phyloP scores from a whole-genome alignment of 2,888 invertebrate genomes.

The Pollenia griseotomentosa region DNA sequence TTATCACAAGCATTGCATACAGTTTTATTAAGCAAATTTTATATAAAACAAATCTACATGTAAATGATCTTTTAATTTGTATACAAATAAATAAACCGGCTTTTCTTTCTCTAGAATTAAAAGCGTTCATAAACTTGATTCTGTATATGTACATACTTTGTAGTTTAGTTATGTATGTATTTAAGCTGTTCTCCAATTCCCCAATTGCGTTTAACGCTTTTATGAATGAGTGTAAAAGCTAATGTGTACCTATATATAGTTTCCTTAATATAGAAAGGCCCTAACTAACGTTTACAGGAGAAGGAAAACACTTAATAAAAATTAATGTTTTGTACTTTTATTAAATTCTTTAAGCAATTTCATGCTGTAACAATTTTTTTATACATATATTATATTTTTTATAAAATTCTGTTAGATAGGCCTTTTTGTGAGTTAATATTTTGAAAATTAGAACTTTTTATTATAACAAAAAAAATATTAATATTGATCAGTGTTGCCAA shows the following conservation, averaged over 20 bases:
- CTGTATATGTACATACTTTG: not conserved
- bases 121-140: constrained; percentile 41
- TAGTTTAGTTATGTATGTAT: not conserved
- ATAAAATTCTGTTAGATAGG: no score
- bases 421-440: no score
- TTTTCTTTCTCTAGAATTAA: constrained; percentile 51
- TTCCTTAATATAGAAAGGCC: not conserved
- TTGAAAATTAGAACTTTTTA: no score
- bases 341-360: no score
- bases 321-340: no score
- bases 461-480: no score
- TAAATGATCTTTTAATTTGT: constrained; percentile 38
- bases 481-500: no score
- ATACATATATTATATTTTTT: no score
- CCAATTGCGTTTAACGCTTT: constrained; percentile 10
- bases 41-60: constrained; percentile 31
- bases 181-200: constrained; percentile 9
- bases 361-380: no score
- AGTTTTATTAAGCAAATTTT: constrained; percentile 54
- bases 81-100: constrained; percentile 60
- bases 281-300: no score
- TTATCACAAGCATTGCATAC: constrained; percentile 42
- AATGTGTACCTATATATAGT: not conserved
- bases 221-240: constrained; percentile 32
- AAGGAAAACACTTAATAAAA: no score